Evolutionary conservation across 2,888 invertebrate genomes (phyloP), one percentile per base, ranked within the genome.

Genomic region (Oegoconia quadripuncta): DNA sequence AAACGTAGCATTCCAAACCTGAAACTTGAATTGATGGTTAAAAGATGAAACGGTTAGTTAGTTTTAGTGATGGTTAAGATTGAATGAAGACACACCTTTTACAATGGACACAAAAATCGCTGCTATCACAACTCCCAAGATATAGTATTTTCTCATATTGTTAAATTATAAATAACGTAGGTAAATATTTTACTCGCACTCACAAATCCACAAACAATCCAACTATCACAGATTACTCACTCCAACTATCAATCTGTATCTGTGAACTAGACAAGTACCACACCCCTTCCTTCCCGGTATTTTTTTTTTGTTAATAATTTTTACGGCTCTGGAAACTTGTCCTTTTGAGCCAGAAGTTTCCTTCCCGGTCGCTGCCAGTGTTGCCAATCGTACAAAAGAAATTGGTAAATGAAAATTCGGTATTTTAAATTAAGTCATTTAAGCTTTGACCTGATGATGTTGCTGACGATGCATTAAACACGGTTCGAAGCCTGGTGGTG

Each of bases 1-100:
- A 99, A 9, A 98, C 97, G 72, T 98, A 98, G 75, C 98, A 99
- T 86, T 98, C 98, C 50, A 98, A 87, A 49, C 92, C 89, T 64
- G 74, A 64, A 58, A 88, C 93, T 93, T 73, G 36, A 82, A 80
- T 48, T 43, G 49, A 44, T 49, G 48, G n/a, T n/a, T n/a, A n/a
- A n/a, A n/a, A n/a, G n/a, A n/a, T n/a, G n/a, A n/a, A n/a, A n/a
- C n/a, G n/a, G n/a, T n/a, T n/a, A n/a, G n/a, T n/a, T n/a, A n/a
- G n/a, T n/a, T n/a, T n/a, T n/a, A n/a, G n/a, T n/a, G n/a, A n/a
- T n/a, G n/a, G n/a, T n/a, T n/a, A n/a, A n/a, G n/a, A n/a, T 12
- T 3, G 28, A 12, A 20, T 31, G 13, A n/a, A 1, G 16, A 30
- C 25, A 14, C 11, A 41, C 41, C 41, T 30, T 37, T 37, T 18